Percentiles rank a stretch among this genome's conserved stretches.
These are phyloP conservation scores for Ceratotherium simum DNA, from an alignment of 2,113 vertebrate genomes.

Conservation along the genomic window DNA sequence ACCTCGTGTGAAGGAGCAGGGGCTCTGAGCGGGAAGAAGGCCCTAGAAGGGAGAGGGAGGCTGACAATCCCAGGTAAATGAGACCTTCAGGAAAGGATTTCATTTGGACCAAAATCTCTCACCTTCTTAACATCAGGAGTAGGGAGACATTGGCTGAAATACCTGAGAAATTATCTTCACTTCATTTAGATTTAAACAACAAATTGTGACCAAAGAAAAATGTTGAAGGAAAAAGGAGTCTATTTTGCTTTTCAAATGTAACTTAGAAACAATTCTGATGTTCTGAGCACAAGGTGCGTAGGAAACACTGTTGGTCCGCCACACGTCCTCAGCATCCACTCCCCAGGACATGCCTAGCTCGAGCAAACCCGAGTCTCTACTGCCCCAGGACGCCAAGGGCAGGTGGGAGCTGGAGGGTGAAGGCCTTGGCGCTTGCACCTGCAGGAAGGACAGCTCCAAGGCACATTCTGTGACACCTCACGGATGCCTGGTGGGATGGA, in stretches of 20 bases:
- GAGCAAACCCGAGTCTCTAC: background rate
- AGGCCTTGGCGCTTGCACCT: no score
- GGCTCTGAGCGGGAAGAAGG: background rate
- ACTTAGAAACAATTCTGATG: background rate
- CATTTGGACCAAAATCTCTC: background rate
- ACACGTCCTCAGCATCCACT: background rate
- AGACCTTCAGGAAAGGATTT: background rate
- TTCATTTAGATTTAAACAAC: background rate
- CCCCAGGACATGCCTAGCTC: fast-evolving
- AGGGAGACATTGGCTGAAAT: background rate
- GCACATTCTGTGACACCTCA: background rate
- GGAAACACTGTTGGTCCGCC: fast-evolving
- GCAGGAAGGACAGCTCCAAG: fast-evolving
- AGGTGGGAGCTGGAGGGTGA: fast-evolving
- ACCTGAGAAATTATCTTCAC: background rate
- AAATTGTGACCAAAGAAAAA: background rate
- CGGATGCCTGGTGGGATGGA: no score
- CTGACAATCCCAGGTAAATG: fast-evolving
- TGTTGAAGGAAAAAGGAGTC: background rate
- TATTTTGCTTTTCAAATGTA: background rate
- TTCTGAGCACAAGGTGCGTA: background rate
- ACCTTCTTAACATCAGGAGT: background rate
- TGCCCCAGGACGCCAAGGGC: background rate
- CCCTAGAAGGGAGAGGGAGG: no score
- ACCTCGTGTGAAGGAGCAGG: background rate